Evolutionary conservation across 2,888 invertebrate genomes (phyloP).

Genomic region (Brachyptera risi): DNA sequence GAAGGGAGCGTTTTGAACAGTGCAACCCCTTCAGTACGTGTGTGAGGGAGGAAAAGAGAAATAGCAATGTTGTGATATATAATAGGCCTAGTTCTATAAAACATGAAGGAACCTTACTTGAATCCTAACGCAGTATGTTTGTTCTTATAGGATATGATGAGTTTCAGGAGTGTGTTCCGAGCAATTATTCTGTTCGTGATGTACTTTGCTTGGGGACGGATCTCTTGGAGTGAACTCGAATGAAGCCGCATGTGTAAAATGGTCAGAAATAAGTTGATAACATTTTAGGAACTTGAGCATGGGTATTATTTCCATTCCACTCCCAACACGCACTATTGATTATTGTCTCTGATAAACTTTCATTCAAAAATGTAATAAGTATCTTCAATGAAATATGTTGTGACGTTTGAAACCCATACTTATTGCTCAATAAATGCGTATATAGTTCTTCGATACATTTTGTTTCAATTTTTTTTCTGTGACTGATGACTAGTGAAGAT

Average conservation of each 20-base stretch:
- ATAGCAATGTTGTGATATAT: conserved; percentile 29
- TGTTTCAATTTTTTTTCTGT: too few relatives aligned
- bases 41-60: conserved; percentile 26
- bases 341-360: too few relatives aligned
- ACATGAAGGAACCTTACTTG: conserved; percentile 7
- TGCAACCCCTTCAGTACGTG: conserved; percentile 23
- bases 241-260: conserved; percentile 8
- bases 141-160: conserved; percentile 32
- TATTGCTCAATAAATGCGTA: too few relatives aligned
- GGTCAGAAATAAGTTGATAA: too few relatives aligned
- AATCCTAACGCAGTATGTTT: conserved; percentile 28
- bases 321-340: too few relatives aligned
- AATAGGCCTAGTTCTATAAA: conserved; percentile 22
- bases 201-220: conserved; percentile 39
- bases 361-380: too few relatives aligned
- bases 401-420: too few relatives aligned
- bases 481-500: too few relatives aligned
- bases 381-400: too few relatives aligned
- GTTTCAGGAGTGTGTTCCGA: conserved; percentile 34
- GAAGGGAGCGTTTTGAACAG: conserved; percentile 2
- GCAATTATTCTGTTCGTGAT: conserved; percentile 39
- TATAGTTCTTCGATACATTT: too few relatives aligned
- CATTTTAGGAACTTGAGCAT: too few relatives aligned
- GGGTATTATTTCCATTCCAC: too few relatives aligned
- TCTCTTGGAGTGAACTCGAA: conserved; percentile 35